Evolutionary conservation across 2,113 vertebrate species (phyloP).

Genomic region (Quiscalus mexicanus): DNA sequence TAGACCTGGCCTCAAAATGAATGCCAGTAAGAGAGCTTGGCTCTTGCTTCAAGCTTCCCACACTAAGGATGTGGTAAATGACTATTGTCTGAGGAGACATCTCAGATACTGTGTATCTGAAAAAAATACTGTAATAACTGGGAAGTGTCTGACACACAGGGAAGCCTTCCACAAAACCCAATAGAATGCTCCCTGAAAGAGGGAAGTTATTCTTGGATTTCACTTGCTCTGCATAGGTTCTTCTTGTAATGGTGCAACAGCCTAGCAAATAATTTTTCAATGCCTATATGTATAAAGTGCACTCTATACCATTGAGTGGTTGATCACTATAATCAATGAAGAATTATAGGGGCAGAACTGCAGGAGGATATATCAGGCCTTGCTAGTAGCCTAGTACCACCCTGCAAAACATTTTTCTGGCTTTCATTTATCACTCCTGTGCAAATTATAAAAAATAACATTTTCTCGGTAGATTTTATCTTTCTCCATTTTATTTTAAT

Average conservation of each 20-base stretch:
- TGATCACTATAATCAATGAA: neutral
- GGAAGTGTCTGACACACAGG: neutral
- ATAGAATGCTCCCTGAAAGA: neutral
- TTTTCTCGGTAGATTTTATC: neutral
- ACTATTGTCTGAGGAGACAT: neutral
- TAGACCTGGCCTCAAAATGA: neutral
- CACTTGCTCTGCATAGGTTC: neutral
- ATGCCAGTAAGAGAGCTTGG: neutral
- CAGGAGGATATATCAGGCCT: neutral
- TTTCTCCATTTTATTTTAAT: neutral
- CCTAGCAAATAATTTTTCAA: neutral
- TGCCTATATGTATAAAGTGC: neutral
- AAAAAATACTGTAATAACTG: neutral
- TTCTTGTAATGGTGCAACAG: neutral
- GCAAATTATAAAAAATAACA: neutral
- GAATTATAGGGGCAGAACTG: neutral
- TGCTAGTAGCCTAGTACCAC: neutral
- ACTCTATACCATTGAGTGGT: fast-evolving
- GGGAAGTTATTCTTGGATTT: neutral
- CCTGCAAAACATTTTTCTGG: neutral
- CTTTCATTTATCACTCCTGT: neutral
- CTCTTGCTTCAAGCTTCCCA: neutral
- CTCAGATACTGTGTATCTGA: too few species aligned
- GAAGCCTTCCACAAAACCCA: neutral
- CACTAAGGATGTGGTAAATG: neutral